phyloP scores from a whole-genome alignment of 1,140 invertebrate genomes.

The Halyomorpha halys region DNA sequence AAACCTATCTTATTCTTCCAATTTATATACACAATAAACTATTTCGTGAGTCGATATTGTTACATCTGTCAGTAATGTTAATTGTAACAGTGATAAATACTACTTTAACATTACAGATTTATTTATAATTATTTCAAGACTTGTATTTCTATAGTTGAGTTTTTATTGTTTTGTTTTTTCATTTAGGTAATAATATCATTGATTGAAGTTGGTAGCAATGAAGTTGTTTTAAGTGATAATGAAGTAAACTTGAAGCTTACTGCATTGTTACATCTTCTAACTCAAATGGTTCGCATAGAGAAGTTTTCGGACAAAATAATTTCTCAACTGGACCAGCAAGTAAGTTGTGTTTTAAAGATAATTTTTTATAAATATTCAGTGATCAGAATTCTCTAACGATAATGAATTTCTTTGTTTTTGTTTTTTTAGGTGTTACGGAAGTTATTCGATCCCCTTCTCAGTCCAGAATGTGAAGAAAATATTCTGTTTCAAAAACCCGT shows the following conservation, averaged over 20 bases:
- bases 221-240: conserved; percentile 6
- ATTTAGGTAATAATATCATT: background rate
- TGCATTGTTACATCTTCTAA: conserved; percentile 18
- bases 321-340: conserved; percentile 2
- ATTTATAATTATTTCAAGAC: no score
- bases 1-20: no score
- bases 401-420: background rate
- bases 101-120: no score
- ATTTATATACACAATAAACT: no score
- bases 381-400: background rate
- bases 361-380: no score
- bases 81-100: no score
- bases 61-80: no score
- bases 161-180: no score
- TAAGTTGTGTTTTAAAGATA: background rate
- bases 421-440: conserved; percentile 20
- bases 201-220: conserved; percentile 3
- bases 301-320: conserved; percentile 21
- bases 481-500: conserved; percentile 34
- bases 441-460: conserved; percentile 23
- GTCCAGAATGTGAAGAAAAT: conserved; percentile 17
- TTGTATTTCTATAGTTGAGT: no score
- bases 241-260: conserved; percentile 16
- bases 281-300: conserved; percentile 7
- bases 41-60: no score